Evolutionary conservation across 2,113 vertebrate genomes (phyloP).

Genomic region (Ciconia stormi): DNA sequence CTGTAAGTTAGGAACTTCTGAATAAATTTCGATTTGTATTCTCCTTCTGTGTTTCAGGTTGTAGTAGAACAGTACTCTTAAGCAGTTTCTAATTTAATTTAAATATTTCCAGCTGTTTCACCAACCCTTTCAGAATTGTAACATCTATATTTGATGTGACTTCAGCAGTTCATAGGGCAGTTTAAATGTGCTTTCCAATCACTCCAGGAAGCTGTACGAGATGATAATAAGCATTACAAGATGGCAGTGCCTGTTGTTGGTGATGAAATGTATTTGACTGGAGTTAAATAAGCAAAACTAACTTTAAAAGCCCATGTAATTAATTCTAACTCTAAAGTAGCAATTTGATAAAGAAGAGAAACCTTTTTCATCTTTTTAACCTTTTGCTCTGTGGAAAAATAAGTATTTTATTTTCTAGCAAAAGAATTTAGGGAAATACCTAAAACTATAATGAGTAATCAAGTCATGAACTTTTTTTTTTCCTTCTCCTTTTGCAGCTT

Average conservation of each 20-base stretch:
- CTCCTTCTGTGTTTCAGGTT: constrained; percentile 13
- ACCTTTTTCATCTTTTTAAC: background rate
- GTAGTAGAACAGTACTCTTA: background rate
- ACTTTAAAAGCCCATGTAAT: background rate
- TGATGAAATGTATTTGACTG: constrained; percentile 13
- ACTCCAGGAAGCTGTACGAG: background rate
- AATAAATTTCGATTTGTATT: constrained; percentile 39
- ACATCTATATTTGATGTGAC: constrained; percentile 36
- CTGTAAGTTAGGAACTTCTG: background rate
- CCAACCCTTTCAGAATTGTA: background rate
- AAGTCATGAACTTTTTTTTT: background rate
- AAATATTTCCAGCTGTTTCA: constrained; percentile 41
- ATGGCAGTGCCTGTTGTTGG: background rate
- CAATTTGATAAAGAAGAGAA: background rate
- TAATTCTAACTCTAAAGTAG: background rate
- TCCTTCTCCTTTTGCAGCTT: constrained; percentile 80
- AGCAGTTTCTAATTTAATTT: constrained; percentile 43
- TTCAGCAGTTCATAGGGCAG: constrained; percentile 20
- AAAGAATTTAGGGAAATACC: background rate
- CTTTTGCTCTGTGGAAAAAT: background rate
- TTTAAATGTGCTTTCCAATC: constrained; percentile 22
- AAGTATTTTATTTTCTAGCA: background rate
- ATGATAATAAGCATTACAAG: background rate
- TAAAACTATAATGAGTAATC: background rate
- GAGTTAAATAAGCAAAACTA: constrained; percentile 37